These are phyloP conservation scores for Drosophila demipolita DNA, from an alignment of 2,888 invertebrate species.

Conservation along the genomic window DNA sequence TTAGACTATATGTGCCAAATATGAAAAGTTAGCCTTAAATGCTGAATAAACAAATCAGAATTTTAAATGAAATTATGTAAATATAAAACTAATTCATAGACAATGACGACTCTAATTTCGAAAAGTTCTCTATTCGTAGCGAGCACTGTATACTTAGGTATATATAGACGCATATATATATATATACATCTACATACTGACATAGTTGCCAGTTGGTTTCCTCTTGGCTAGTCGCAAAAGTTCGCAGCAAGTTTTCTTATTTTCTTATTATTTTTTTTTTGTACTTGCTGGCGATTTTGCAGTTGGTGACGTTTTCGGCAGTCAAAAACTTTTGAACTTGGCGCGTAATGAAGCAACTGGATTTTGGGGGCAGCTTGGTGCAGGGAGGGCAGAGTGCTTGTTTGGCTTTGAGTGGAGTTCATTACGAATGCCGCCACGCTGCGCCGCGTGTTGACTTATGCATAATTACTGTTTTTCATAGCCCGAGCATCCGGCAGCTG, in stretches of 20 bases:
- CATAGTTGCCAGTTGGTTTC: constrained; percentile 46
- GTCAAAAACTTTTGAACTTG: constrained; percentile 77
- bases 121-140: background rate
- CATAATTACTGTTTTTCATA: constrained; percentile 75
- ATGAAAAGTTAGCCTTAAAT: background rate
- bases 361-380: background rate
- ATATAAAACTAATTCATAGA: background rate
- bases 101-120: constrained; percentile 1
- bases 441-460: constrained; percentile 79
- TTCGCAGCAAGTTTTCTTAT: constrained; percentile 51
- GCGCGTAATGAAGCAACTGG: constrained; percentile 54
- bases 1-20: background rate
- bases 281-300: constrained; percentile 53
- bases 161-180: constrained; percentile 1
- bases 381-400: constrained; percentile 63
- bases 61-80: background rate
- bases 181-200: constrained; percentile 12
- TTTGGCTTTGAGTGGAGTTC: constrained; percentile 77
- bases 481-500: constrained; percentile 24
- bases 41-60: too few species aligned
- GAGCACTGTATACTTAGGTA: constrained; percentile 1
- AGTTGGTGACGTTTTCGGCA: constrained; percentile 78
- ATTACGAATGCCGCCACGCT: constrained; percentile 75
- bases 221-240: constrained; percentile 46
- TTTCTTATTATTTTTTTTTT: constrained; percentile 9